phyloP scores from a whole-genome alignment of 2,797 vertebrate genomes.

The Pseudochirops corinnae region DNA sequence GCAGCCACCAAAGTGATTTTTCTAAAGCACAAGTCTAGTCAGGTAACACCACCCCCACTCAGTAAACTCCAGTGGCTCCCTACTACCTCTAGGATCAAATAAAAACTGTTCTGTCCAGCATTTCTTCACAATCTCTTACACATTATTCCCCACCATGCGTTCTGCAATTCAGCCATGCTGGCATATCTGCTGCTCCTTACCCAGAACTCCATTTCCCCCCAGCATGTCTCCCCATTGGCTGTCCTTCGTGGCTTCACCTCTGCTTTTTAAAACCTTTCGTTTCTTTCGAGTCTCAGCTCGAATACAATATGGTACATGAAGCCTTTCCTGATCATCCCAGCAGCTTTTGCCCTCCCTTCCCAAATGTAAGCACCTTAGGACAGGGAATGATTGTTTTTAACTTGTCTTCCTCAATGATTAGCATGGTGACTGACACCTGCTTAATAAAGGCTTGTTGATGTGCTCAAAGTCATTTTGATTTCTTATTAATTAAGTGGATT shows the following conservation, averaged over 20 bases:
- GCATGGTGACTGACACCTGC: not conserved
- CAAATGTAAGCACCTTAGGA: not conserved
- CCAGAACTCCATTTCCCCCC: not conserved
- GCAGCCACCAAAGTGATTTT: not conserved
- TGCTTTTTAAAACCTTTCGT: not conserved
- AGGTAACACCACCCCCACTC: not conserved
- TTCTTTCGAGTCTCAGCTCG: not conserved
- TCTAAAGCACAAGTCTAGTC: not conserved
- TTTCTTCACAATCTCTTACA: not conserved
- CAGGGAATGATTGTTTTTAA: not conserved
- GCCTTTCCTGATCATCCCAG: not conserved
- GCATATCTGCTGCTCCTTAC: not conserved
- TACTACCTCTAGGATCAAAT: not conserved
- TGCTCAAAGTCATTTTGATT: not conserved
- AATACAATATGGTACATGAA: not conserved
- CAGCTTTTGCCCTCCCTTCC: not conserved
- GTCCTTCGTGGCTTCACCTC: not conserved
- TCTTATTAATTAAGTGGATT: not conserved
- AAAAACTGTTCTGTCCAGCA: not conserved
- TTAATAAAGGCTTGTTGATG: not conserved
- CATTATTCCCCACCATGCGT: not conserved
- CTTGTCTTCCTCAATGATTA: not conserved
- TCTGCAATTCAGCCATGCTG: not conserved
- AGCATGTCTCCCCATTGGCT: not conserved
- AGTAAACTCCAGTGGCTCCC: not conserved